Evolutionary conservation across 2,113 vertebrate genomes (phyloP).

Genomic region (Rhea americana): DNA sequence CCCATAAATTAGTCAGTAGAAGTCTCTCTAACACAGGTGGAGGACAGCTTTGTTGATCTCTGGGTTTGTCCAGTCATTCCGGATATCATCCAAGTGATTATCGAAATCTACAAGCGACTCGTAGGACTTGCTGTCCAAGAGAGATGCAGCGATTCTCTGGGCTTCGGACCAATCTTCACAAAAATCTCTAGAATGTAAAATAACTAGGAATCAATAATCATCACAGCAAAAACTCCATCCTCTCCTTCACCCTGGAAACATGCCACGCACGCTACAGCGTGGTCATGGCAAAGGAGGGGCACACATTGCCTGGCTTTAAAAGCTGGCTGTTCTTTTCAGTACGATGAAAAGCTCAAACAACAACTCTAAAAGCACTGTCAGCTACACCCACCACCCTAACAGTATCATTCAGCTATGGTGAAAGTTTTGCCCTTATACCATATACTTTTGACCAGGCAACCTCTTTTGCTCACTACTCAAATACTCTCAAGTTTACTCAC

Average conservation of each 20-base stretch:
- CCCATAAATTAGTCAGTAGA: not conserved
- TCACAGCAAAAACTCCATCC: not conserved
- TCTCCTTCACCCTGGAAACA: not conserved
- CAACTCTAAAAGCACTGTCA: not conserved
- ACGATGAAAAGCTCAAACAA: not conserved
- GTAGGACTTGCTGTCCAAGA: conserved; percentile 90
- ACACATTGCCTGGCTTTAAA: not conserved
- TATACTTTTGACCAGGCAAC: accelerated
- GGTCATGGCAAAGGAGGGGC: not conserved
- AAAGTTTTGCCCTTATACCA: not conserved
- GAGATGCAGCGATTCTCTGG: conserved; percentile 88
- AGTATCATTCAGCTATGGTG: not conserved
- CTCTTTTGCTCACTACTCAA: accelerated
- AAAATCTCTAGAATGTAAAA: conserved; percentile 81
- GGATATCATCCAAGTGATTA: conserved; percentile 95
- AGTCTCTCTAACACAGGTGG: conserved; percentile 86
- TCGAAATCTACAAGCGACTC: conserved; percentile 95
- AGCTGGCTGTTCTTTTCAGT: not conserved
- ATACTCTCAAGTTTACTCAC: conserved; percentile 77
- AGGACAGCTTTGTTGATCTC: conserved; percentile 96
- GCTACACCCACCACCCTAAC: not conserved
- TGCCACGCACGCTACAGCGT: accelerated
- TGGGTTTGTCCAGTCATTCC: conserved; percentile 98
- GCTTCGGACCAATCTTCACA: conserved; percentile 96
- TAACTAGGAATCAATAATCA: not conserved